phyloP scores from a whole-genome alignment of 2,888 invertebrate genomes.

The Leptinotarsa peninsularis region DNA sequence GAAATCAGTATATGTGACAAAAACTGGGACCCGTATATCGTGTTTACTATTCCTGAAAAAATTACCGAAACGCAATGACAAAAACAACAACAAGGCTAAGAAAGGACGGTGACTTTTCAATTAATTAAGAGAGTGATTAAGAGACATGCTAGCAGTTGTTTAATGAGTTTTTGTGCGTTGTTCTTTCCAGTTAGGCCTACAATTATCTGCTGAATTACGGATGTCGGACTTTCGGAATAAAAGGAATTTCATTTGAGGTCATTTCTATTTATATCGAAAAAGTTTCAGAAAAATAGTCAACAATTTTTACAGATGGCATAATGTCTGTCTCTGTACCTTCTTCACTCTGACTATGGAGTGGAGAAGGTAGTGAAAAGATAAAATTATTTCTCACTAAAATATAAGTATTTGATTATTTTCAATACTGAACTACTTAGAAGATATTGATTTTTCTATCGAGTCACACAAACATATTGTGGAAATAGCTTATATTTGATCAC shows the following conservation, averaged over 20 bases:
- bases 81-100: conserved; percentile 19
- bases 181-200: conserved; percentile 21
- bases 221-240: conserved; percentile 27
- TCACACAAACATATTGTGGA: too few species aligned
- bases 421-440: too few species aligned
- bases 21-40: background rate
- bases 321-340: background rate
- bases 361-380: too few species aligned
- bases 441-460: too few species aligned
- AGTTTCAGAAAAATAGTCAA: conserved; percentile 22
- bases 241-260: conserved; percentile 36
- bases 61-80: conserved; percentile 3
- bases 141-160: background rate
- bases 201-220: conserved; percentile 17
- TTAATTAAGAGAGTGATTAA: conserved; percentile 16
- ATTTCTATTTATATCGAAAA: conserved; percentile 37
- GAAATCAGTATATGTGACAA: too few species aligned
- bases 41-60: conserved; percentile 4
- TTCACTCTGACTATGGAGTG: too few species aligned
- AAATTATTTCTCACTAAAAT: too few species aligned
- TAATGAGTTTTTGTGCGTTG: conserved; percentile 22
- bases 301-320: conserved; percentile 4
- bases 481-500: too few species aligned
- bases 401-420: too few species aligned
- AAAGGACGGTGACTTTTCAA: conserved; percentile 23